Evolutionary conservation across 2,113 vertebrate genomes (phyloP).

Genomic region (Cathartes aura): DNA sequence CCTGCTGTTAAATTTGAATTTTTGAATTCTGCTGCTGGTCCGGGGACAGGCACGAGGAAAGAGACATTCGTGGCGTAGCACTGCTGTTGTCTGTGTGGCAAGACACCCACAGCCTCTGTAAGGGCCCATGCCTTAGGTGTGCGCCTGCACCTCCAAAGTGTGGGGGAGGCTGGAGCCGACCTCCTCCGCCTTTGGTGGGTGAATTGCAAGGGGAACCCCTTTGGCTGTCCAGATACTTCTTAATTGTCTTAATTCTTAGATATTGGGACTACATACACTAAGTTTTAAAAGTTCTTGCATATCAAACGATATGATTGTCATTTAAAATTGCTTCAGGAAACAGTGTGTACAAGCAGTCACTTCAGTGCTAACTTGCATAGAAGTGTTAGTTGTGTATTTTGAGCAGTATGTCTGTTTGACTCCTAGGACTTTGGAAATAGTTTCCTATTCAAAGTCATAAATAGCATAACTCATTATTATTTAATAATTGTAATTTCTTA

Average conservation of each 20-base stretch:
- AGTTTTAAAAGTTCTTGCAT: neutral
- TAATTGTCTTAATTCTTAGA: neutral
- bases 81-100: fast-evolving
- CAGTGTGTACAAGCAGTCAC: neutral
- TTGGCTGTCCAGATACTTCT: neutral
- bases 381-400: neutral
- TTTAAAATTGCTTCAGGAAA: neutral
- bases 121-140: fast-evolving
- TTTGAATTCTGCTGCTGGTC: neutral
- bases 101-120: neutral
- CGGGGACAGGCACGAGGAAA: fast-evolving
- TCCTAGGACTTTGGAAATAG: neutral
- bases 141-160: fast-evolving
- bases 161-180: neutral
- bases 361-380: neutral
- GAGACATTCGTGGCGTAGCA: fast-evolving
- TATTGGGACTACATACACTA: neutral
- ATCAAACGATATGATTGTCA: neutral
- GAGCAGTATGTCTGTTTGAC: neutral
- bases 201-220: neutral
- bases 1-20: neutral
- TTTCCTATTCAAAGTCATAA: neutral
- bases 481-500: neutral
- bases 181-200: neutral
- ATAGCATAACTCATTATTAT: neutral